These are phyloP conservation scores for Antechinus stuartii DNA, from an alignment of 2,113 vertebrate genomes.

Conservation along the genomic window DNA sequence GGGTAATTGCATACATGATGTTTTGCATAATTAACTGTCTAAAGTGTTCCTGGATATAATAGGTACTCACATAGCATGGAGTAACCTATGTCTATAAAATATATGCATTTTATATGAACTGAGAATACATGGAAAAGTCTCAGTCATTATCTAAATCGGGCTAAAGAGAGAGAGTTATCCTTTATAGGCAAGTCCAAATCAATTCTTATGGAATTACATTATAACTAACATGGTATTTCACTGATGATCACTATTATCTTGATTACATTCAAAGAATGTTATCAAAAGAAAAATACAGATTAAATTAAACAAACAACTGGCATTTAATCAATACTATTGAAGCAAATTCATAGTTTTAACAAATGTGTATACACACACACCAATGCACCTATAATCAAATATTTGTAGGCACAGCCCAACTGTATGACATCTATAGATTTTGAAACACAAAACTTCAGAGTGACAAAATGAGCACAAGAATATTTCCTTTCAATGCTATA, in stretches of 20 bases:
- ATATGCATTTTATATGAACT: conserved; percentile 76
- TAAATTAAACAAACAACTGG: conserved; percentile 89
- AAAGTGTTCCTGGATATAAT: conserved; percentile 82
- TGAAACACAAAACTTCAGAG: conserved; percentile 56
- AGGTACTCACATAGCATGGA: conserved; percentile 73
- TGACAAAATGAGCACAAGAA: conserved; percentile 41
- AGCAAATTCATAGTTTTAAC: conserved; percentile 88
- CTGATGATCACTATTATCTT: conserved; percentile 91
- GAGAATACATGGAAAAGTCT: conserved; percentile 80
- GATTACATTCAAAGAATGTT: conserved; percentile 89
- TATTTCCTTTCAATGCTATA: conserved; percentile 30
- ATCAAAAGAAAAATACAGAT: conserved; percentile 91
- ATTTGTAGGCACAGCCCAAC: conserved; percentile 70
- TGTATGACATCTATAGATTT: conserved; percentile 48
- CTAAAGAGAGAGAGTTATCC: conserved; percentile 78
- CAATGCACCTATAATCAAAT: conserved; percentile 86
- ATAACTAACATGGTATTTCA: conserved; percentile 93
- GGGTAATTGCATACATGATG: conserved; percentile 85
- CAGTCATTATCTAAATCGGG: conserved; percentile 74
- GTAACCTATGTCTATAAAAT: conserved; percentile 82
- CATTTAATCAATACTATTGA: conserved; percentile 89
- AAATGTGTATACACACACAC: conserved; percentile 83
- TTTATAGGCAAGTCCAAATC: conserved; percentile 88
- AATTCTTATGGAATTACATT: conserved; percentile 97
- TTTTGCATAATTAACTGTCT: conserved; percentile 88